phyloP scores from a whole-genome alignment of 2,888 invertebrate genomes.

The Diaphora mendica region DNA sequence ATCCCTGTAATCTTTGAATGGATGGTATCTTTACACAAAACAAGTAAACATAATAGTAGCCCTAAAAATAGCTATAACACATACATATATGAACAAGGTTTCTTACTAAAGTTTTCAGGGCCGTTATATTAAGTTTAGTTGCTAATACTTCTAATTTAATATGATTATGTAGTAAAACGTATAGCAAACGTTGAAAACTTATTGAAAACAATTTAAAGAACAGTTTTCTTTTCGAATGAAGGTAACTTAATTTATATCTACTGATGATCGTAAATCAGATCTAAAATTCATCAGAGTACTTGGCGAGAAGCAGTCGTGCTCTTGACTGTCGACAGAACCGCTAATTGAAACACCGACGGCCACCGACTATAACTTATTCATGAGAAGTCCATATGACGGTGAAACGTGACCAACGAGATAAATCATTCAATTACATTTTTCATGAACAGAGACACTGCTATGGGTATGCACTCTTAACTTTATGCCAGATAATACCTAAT shows the following conservation, averaged over 20 bases:
- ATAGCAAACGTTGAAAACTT: background rate
- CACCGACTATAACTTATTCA: slow-evolving; percentile 84
- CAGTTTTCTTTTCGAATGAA: background rate
- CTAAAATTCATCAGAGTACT: slow-evolving; percentile 50
- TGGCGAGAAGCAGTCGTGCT: slow-evolving; percentile 69
- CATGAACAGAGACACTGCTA: slow-evolving; percentile 68
- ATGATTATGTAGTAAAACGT: background rate
- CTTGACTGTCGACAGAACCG: slow-evolving; percentile 80
- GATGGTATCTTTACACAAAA: slow-evolving; percentile 72
- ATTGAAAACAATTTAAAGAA: background rate
- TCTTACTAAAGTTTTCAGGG: slow-evolving; percentile 25
- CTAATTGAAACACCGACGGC: slow-evolving; percentile 86
- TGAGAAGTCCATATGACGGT: slow-evolving; percentile 84
- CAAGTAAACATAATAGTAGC: slow-evolving; percentile 58
- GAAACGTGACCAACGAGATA: slow-evolving; percentile 83
- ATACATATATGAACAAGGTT: slow-evolving; percentile 34
- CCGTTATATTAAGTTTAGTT: background rate
- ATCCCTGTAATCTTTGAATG: slow-evolving; percentile 78
- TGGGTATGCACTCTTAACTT: slow-evolving; percentile 52
- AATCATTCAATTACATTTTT: slow-evolving; percentile 85
- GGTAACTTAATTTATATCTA: background rate
- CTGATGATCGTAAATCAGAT: slow-evolving; percentile 24
- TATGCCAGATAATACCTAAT: slow-evolving; percentile 47
- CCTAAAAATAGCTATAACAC: slow-evolving; percentile 50
- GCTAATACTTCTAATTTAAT: background rate